Conservation (phyloP, 2,113 vertebrate species). For the Actenoides hombroni region DNA sequence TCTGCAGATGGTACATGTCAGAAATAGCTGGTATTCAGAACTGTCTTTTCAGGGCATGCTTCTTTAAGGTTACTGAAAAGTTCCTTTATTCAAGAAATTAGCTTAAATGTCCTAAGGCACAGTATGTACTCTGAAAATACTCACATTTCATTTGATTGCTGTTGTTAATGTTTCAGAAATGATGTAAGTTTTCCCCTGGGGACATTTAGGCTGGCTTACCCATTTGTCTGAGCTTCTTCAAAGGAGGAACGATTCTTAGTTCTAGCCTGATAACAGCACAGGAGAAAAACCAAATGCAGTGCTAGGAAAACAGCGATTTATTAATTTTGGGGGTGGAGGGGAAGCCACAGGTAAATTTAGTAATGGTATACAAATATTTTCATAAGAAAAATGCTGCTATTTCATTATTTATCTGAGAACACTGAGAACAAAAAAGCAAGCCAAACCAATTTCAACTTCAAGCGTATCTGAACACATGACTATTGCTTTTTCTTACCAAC, state of each 20-base stretch:
- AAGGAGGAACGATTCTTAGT: constrained; percentile 48
- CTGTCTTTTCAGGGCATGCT: constrained; percentile 59
- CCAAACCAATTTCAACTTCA: background rate
- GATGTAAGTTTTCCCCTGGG: constrained; percentile 64
- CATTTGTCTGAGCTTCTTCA: constrained; percentile 67
- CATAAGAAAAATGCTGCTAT: constrained; percentile 4
- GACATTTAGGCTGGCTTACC: constrained; percentile 59
- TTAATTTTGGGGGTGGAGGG: background rate
- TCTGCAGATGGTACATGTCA: constrained; percentile 53
- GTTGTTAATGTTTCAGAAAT: constrained; percentile 76
- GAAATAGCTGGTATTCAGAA: constrained; percentile 60
- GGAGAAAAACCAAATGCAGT: constrained; percentile 22
- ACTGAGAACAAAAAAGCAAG: background rate
- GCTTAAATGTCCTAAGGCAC: constrained; percentile 71
- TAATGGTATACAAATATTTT: background rate
- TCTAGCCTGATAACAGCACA: constrained; percentile 42
- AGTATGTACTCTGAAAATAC: constrained; percentile 72
- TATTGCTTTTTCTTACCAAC: background rate
- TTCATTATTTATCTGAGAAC: constrained; percentile 15
- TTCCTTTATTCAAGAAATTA: constrained; percentile 72
- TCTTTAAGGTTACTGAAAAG: constrained; percentile 73
- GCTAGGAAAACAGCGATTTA: constrained; percentile 10
- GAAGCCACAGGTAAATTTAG: constrained; percentile 41
- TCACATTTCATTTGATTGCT: constrained; percentile 76
- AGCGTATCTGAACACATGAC: background rate